Evolutionary conservation across 2,113 vertebrate genomes (phyloP), one percentile per base, ranked within the genome.

Genomic region (Limnothrissa miodon): DNA sequence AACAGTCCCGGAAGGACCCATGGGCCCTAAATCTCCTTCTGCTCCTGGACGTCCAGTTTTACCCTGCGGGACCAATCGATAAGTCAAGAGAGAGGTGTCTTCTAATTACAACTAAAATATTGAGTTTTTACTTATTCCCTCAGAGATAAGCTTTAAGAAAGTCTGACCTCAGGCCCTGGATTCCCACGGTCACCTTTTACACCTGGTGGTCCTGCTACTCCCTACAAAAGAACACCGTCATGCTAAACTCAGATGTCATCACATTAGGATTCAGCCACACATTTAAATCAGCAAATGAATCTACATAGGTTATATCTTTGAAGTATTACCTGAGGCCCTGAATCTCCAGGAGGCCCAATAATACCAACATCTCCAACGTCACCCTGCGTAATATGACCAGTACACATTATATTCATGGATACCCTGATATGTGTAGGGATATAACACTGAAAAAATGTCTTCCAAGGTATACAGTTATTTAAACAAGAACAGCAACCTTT

Each of bases 101-200:
- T n/a, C n/a, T n/a, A n/a, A n/a, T n/a, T n/a, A n/a, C n/a, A n/a
- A n/a, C n/a, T n/a, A n/a, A n/a, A n/a, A n/a, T n/a, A n/a, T n/a
- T n/a, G n/a, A n/a, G n/a, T n/a, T n/a, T n/a, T n/a, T n/a, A n/a
- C n/a, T n/a, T n/a, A n/a, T n/a, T n/a, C n/a, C n/a, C n/a, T n/a
- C n/a, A n/a, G n/a, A n/a, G n/a, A n/a, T n/a, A n/a, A n/a, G n/a
- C n/a, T n/a, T n/a, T n/a, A n/a, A n/a, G 39, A 42, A 39, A 3
- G 39, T 25, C 94, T 95, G 89, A 97, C 97, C 86, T 2, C 70
- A 0, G 85, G 86, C 7, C 96, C 96, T 0, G 84, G 86, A 4
- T 89, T 93, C 80, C 97, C 96, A 0, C 45, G 1, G 1, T 97
- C 94, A 80, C 96, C 97, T 90, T 92, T 94, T 3, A 53, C 70